These are phyloP conservation scores for Scrobipalpa costella DNA, from an alignment of 2,888 invertebrate species.

Conservation along the genomic window DNA sequence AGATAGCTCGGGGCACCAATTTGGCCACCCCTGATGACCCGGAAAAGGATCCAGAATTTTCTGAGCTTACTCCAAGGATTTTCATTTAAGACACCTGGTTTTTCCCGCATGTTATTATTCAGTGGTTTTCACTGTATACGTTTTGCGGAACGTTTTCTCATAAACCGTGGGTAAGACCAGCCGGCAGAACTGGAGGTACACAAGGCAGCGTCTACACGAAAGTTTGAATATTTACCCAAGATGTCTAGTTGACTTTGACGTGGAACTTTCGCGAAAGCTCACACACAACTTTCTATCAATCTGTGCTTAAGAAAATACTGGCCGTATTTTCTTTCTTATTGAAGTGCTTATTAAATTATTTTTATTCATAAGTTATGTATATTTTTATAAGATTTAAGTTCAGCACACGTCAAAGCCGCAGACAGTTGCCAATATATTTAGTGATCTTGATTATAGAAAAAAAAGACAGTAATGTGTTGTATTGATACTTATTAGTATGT, in stretches of 20 bases:
- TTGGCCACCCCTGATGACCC: background rate
- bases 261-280: background rate
- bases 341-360: background rate
- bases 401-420: too few species aligned
- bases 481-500: too few species aligned
- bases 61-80: slow-evolving; percentile 1
- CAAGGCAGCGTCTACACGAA: background rate
- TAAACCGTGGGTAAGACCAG: slow-evolving; percentile 21
- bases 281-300: background rate
- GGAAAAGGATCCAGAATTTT: background rate
- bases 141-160: slow-evolving; percentile 8
- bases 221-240: slow-evolving; percentile 10
- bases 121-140: slow-evolving; percentile 17
- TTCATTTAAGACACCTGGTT: slow-evolving; percentile 28
- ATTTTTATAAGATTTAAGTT: too few species aligned
- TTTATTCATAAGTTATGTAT: background rate
- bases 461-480: too few species aligned
- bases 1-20: slow-evolving; percentile 9
- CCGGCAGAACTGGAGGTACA: slow-evolving; percentile 6
- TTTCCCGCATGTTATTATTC: slow-evolving; percentile 29
- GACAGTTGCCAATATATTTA: too few species aligned
- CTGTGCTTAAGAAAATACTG: background rate
- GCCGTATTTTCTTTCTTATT: background rate
- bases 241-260: slow-evolving; percentile 6
- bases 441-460: too few species aligned